phyloP scores from a whole-genome alignment of 2,888 invertebrate species.

The Machimus rusticus region DNA sequence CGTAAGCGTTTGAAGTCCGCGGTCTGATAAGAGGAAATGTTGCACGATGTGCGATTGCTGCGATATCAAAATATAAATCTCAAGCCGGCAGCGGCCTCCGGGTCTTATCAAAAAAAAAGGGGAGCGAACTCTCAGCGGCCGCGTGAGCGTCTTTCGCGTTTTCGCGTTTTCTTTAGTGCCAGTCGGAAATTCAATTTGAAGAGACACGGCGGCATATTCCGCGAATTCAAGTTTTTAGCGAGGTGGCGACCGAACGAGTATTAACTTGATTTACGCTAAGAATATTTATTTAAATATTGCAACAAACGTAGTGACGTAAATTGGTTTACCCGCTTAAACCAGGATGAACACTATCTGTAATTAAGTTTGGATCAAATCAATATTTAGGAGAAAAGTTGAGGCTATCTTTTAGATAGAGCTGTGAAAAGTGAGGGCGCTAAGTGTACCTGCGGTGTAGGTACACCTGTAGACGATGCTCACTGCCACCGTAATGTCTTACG shows the following conservation, averaged over 20 bases:
- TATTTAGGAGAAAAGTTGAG: background rate
- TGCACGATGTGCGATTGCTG: background rate
- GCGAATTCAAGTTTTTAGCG: background rate
- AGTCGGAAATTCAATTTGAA: background rate
- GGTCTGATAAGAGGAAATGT: background rate
- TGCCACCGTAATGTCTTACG: conserved; percentile 49
- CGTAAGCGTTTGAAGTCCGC: background rate
- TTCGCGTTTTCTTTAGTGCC: background rate
- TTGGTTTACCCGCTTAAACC: background rate
- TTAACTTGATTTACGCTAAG: background rate
- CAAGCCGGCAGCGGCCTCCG: background rate
- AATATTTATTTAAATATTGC: background rate
- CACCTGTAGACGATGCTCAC: background rate
- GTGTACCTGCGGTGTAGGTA: background rate
- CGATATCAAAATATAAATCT: background rate
- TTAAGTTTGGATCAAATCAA: background rate
- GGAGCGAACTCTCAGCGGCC: background rate
- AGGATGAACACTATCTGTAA: background rate
- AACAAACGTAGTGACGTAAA: background rate
- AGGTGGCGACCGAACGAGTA: background rate
- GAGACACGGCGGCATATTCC: background rate
- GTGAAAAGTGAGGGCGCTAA: background rate
- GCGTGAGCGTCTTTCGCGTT: background rate
- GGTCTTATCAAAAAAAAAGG: background rate
- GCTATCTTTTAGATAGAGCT: background rate